Evolutionary conservation across 2,888 invertebrate genomes (phyloP), one percentile per base, ranked within the genome.

Genomic region (Hyppa rectilinea): DNA sequence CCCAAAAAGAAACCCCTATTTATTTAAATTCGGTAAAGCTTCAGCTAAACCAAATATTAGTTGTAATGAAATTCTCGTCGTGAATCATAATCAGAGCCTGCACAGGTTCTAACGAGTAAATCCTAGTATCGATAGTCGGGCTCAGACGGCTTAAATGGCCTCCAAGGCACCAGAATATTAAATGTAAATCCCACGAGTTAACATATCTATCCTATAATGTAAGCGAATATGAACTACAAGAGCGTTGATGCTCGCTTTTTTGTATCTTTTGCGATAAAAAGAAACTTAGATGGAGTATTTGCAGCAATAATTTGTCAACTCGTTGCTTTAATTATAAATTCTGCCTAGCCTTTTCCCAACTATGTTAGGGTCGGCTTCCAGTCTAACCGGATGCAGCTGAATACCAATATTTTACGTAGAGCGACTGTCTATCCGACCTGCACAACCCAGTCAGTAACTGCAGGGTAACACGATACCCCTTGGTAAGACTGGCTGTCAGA

Each of bases 131-230:
- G 71, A 83, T 74, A 78, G 71, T 70, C 71, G 69, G 67, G 68
- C 69, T 77, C 66, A 74, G 73, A 55, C 68, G 60, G 78, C 69
- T 82, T 77, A 77, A 77, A 74, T 77, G 68, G 78, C 38, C 69
- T 77, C 59, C 52, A 52, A 71, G 60, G 66, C 66, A 69, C 40
- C 61, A 43, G 81, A 82, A 83, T 81, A 83, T 78, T 77, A 78
- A 58, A 83, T 83, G 71, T 71, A 61, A 71, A 67, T 60, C 69
- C 67, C 53, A 72, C 31, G 29, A 61, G 66, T 62, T 70, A 71
- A 68, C 61, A 69, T 59, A 65, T 58, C 58, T 65, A 71, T 36
- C 29, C 12, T 50, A 17, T 29, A 49, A 56, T 34, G 49, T 59
- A 36, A 55, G 26, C 45, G 12, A 62, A 61, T 65, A 38, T 65